Percentiles rank a stretch among this genome's conserved stretches.
Conservation (phyloP, 2,113 vertebrate genomes). For the Erpornis zantholeuca region DNA sequence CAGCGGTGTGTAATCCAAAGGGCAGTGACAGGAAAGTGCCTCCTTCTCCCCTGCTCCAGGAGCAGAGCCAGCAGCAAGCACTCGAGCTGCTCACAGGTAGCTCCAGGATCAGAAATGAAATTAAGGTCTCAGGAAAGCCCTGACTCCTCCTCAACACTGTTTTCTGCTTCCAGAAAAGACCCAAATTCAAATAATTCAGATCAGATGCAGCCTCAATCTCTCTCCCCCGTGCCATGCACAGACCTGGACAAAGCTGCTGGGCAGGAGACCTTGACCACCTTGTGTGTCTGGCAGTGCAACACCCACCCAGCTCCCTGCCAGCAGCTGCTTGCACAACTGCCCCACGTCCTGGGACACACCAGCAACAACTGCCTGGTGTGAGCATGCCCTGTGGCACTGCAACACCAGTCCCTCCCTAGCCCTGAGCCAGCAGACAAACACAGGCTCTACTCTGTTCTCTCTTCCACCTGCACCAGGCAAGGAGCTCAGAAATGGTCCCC, state of each 20-base stretch:
- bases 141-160: background rate
- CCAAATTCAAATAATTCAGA: background rate
- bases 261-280: background rate
- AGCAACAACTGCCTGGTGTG: background rate
- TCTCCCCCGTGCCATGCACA: background rate
- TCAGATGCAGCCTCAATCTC: background rate
- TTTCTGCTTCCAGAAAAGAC: background rate
- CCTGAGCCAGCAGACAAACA: background rate
- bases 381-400: background rate
- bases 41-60: background rate
- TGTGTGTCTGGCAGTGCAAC: rapidly evolving
- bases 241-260: background rate
- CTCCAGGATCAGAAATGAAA: background rate
- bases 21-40: background rate
- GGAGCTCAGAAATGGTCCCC: background rate
- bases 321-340: background rate
- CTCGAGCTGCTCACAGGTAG: background rate
- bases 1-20: background rate
- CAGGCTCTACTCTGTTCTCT: background rate
- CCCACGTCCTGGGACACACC: background rate
- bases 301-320: background rate
- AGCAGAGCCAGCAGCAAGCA: background rate
- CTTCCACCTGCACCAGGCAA: background rate
- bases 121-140: background rate
- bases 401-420: background rate